Conservation (phyloP, 2,797 vertebrate genomes). For the Lacerta bilineata region DNA sequence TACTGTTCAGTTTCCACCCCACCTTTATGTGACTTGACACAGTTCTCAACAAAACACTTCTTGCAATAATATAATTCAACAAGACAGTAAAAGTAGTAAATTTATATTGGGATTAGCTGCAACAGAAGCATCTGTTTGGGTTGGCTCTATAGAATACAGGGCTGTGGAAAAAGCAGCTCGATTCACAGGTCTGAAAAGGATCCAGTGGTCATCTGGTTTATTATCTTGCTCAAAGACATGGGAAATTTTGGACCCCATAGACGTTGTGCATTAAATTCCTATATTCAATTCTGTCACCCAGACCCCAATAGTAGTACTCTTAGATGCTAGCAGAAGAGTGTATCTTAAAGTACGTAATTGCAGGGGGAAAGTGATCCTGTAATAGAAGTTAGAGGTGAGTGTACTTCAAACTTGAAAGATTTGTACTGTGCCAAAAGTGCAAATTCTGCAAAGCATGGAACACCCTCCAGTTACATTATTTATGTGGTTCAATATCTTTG, state of each 20-base stretch:
- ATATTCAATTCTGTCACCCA: neutral
- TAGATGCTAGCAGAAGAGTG: neutral
- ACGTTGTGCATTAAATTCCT: neutral
- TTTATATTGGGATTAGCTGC: neutral
- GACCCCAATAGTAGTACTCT: neutral
- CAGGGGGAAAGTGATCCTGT: neutral
- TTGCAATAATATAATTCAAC: neutral
- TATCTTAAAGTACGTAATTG: neutral
- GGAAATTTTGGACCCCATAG: too few relatives aligned
- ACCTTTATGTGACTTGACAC: neutral
- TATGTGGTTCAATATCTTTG: neutral
- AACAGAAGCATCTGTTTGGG: neutral
- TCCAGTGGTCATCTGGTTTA: neutral
- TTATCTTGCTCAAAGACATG: too few relatives aligned
- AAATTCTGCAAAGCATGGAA: neutral
- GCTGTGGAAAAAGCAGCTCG: too few relatives aligned
- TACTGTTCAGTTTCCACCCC: neutral
- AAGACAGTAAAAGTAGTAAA: neutral
- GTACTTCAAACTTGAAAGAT: neutral
- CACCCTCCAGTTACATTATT: neutral
- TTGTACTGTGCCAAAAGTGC: neutral
- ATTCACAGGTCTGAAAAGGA: neutral
- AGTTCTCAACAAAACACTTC: neutral
- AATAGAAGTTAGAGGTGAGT: neutral
- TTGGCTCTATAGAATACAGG: neutral